Base-by-base conservation (phyloP, 2,797 vertebrate genomes). In the Mionectes olivaceus region DNA sequence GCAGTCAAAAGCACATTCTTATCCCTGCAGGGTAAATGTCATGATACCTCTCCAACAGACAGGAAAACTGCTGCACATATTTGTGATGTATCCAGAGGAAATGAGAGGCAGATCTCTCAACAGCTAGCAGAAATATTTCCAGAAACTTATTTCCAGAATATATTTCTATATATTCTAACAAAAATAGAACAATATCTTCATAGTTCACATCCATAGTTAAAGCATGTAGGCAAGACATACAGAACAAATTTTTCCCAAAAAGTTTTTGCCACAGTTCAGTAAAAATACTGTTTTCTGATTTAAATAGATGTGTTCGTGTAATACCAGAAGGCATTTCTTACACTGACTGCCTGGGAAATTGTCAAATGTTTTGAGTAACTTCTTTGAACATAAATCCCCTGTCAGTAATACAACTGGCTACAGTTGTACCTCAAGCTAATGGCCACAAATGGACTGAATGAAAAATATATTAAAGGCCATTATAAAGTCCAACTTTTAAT, bases 401-500 rank as follows among this genome's bases (percentile, higher is more conserved):
- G 35, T 84, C 52, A 70, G 52, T 47, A 19, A 37, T 71, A 63
- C 14, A 50, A 52, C 41, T 80, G 64, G 46, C 41, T 88, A 30
- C 52, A 53, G 25, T 35, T 92, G 37, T 64, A 79, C 71, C 68
- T 87, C 39, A 60, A 87, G 67, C 21, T 90, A 79, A 74, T 46
- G 57, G 60, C 77, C 61, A 89, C 52, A 92, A 77, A 94, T 33
- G 27, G 28, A 60, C 71, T 68, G 71, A 89, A 94, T 89, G 67
- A 95, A 90, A 96, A 91, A 83, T 52, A 69, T 41, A 92, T 94
- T 87, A 81, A 85, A 78, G 50, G 15, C 19, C 74, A 33, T 87
- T 89, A 84, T 39, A 74, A 87, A 87, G 49, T 61, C 43, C n/a
- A 93, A 75, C 84, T 92, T 94, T 94, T 83, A 92, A 94, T 95